phyloP scores from a whole-genome alignment of 2,888 invertebrate species.

The Hartigia nigra region DNA sequence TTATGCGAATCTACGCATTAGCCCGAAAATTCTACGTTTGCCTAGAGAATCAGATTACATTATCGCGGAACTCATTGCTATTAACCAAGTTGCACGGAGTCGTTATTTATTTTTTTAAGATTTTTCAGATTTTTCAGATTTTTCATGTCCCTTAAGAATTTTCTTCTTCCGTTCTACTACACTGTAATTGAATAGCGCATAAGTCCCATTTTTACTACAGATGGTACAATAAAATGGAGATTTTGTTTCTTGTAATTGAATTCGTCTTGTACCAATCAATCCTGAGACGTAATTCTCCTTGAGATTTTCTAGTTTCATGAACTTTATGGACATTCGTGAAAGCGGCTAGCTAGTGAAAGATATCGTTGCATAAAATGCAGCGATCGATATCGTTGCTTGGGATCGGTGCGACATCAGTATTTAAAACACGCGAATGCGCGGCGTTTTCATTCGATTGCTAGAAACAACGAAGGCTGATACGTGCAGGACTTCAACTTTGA shows the following conservation, averaged over 20 bases:
- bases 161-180: background rate
- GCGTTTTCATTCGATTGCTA: background rate
- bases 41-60: background rate
- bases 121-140: background rate
- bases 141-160: background rate
- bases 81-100: background rate
- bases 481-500: background rate
- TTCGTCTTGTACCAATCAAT: background rate
- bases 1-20: too few species aligned
- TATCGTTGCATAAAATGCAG: background rate
- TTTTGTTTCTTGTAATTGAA: background rate
- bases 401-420: background rate
- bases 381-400: background rate
- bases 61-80: background rate
- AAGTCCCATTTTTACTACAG: background rate
- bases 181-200: background rate
- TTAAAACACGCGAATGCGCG: background rate
- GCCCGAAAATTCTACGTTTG: background rate
- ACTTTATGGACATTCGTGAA: background rate
- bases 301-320: background rate
- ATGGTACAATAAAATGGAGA: background rate
- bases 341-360: background rate
- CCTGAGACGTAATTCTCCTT: background rate
- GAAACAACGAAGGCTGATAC: background rate
- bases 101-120: background rate